phyloP scores from a whole-genome alignment of 2,797 vertebrate genomes.

The Gymnopithys bicolor region DNA sequence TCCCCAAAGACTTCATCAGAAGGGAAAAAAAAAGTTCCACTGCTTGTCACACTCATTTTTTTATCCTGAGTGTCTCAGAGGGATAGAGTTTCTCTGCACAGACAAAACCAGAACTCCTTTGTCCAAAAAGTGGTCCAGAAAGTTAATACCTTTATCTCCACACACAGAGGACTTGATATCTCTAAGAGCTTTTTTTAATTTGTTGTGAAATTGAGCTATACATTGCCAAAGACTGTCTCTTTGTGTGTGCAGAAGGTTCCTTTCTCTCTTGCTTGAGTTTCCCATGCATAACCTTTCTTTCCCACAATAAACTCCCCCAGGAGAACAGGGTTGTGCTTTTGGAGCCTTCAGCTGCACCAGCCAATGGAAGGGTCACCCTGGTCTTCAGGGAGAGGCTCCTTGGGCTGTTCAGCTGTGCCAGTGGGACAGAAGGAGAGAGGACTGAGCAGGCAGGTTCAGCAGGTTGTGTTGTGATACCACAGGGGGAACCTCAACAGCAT shows the following conservation, averaged over 20 bases:
- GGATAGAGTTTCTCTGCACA: not conserved
- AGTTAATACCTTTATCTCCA: slow-evolving; percentile 40
- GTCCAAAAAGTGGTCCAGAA: slow-evolving; percentile 2
- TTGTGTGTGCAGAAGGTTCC: not conserved
- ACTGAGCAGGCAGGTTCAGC: not conserved
- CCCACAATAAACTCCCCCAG: not conserved
- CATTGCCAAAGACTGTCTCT: not conserved
- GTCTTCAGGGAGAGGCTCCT: not conserved
- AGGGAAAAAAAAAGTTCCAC: not conserved
- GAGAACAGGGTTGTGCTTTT: not conserved
- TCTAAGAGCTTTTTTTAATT: not conserved
- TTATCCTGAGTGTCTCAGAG: not conserved
- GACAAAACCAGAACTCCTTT: slow-evolving; percentile 4
- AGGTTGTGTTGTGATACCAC: not conserved
- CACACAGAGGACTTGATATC: not conserved
- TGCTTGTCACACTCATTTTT: not conserved
- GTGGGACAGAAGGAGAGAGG: not conserved
- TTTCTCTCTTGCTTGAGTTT: not conserved
- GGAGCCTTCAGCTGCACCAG: not conserved
- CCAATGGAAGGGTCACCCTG: not conserved
- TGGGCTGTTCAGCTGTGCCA: not conserved
- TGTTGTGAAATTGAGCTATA: not conserved
- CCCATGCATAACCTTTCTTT: not conserved
- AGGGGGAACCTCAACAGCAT: not conserved
- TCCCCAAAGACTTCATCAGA: slow-evolving; percentile 10